Percentiles rank a stretch among this genome's conserved stretches.
Conservation (phyloP, 2,113 vertebrate species). For the Alethe diademata region DNA sequence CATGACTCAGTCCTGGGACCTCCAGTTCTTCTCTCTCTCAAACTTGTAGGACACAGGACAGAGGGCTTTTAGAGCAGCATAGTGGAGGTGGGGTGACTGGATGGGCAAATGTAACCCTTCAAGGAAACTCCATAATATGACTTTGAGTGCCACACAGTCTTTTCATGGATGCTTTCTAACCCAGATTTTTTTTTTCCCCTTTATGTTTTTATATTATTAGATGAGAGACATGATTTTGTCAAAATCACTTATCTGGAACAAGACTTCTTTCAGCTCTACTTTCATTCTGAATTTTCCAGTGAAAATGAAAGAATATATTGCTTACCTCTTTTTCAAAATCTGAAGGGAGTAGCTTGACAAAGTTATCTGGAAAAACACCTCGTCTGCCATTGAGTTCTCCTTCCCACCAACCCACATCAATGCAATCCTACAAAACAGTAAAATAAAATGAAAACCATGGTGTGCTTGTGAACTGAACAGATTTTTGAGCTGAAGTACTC, state of each 20-base stretch:
- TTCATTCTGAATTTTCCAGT: background rate
- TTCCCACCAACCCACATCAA: conserved; percentile 97
- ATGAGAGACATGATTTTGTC: background rate
- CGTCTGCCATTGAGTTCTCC: conserved; percentile 88
- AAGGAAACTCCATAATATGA: background rate
- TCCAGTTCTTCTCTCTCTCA: background rate
- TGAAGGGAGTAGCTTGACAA: conserved; percentile 90
- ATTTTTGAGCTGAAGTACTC: background rate
- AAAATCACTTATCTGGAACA: background rate
- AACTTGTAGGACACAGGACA: background rate
- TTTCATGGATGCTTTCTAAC: background rate
- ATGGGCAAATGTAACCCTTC: background rate
- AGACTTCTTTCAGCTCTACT: background rate
- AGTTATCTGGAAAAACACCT: conserved; percentile 97
- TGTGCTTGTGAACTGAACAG: background rate
- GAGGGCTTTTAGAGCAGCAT: background rate
- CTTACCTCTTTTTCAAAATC: conserved; percentile 94
- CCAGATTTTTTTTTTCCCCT: background rate
- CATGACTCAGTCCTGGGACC: background rate
- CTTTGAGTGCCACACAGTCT: background rate
- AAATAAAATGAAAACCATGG: background rate
- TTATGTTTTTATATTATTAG: background rate
- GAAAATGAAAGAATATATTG: background rate
- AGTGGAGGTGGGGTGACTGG: background rate
- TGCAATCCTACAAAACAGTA: conserved; percentile 84